These are phyloP conservation scores for Hyperoplus lanceolatus DNA, from an alignment of 2,797 vertebrate genomes.

Conservation along the genomic window DNA sequence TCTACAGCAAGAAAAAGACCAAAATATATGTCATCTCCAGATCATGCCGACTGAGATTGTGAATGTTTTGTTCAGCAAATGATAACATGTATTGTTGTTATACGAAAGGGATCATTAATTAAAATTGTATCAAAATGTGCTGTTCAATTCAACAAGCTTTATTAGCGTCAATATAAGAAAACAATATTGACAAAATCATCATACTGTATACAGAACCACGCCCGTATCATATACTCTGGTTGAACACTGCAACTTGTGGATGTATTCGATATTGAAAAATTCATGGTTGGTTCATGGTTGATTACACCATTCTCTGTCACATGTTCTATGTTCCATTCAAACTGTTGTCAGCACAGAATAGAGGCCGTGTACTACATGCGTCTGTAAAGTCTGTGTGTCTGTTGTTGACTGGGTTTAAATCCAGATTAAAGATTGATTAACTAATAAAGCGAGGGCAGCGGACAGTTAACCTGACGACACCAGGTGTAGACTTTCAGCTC, in stretches of 20 bases:
- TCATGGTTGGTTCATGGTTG: too few species aligned
- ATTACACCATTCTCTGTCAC: conserved; percentile 1
- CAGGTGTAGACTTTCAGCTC: conserved; percentile 46
- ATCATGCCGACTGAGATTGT: too few species aligned
- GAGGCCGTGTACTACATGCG: not conserved
- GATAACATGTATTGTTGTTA: not conserved
- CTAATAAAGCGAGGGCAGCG: conserved; percentile 2
- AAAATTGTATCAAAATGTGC: too few species aligned
- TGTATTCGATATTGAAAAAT: not conserved
- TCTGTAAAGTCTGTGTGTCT: not conserved
- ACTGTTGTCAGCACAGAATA: not conserved
- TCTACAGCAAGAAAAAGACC: too few species aligned
- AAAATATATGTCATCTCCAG: too few species aligned
- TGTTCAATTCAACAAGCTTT: too few species aligned
- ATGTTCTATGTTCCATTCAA: not conserved
- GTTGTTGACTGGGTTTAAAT: conserved; percentile 15
- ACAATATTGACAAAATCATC: too few species aligned
- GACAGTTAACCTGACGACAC: conserved; percentile 29
- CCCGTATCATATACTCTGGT: too few species aligned
- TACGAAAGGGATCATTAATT: not conserved
- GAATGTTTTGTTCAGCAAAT: too few species aligned
- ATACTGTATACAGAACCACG: too few species aligned
- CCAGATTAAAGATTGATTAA: conserved; percentile 62
- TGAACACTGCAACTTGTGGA: not conserved
- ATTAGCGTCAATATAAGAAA: too few species aligned